Evolutionary conservation across 2,888 invertebrate species (phyloP), one percentile per base, ranked within the genome.

Genomic region (Stegophylla sp.): DNA sequence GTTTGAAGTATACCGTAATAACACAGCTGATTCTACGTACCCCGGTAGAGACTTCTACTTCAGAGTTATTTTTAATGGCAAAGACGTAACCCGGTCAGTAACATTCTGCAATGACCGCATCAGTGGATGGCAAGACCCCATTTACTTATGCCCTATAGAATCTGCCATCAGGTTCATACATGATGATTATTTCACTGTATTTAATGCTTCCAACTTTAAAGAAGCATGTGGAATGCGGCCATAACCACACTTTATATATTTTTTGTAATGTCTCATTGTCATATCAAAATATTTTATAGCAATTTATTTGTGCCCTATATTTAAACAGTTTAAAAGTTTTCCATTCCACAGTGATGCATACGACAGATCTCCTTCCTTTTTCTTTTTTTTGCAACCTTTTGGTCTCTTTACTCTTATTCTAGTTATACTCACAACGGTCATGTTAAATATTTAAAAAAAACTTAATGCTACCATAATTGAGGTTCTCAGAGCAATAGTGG

Each of bases 161-260:
- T 92, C 92, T 85, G 94, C 96, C 83, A 92, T 94, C 13, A 88
- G 95, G 83, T 96, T 95, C 86, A 90, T 96, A 83, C 94, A 95
- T 84, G 94, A 94, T 84, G 94, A 95, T 87, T 95, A 95, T 86
- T 94, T 96, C 85, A 88, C 90, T 17, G 89, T 90, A 75, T 91
- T 96, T 84, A 95, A 95, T 86, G 92, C 92, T n/a, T 94, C 93
- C 17, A 95, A 95, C 87, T 95, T 92, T 85, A 94, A 94, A 86
- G 94, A 95, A 85, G 95, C 94, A 0, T 94, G 94, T 85, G 69
- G 43, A 0, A 75, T 75, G 34, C 64, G 15, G 12, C 48, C 64
- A 0, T 64, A 10, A 64, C 20, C 17, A 51, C 34, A 34, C 34
- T 34, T 34, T 5, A 34, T 34, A 7, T 3, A 34, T 34, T 34